A percentile compares a stretch with the other conserved stretches of the same genome.
Conservation (phyloP, 2,797 vertebrate species). For the Myotis daubentonii region DNA sequence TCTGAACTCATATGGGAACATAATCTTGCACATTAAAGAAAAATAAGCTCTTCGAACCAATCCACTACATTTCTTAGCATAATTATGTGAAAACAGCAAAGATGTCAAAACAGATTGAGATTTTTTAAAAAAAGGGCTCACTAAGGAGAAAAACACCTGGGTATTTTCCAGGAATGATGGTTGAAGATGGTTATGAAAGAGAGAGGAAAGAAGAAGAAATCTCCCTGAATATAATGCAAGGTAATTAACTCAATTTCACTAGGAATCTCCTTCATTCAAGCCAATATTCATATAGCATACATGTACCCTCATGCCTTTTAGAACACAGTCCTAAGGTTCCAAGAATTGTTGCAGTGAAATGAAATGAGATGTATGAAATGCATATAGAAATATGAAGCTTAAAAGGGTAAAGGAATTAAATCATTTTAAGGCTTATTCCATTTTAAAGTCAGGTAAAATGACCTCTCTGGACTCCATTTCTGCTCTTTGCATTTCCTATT, state of each 20-base stretch:
- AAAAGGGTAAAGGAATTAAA: conserved; percentile 62
- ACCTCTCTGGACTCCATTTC: conserved; percentile 11
- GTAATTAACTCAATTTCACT: not conserved
- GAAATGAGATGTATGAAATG: conserved; percentile 55
- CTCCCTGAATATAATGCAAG: not conserved
- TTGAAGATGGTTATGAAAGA: not conserved
- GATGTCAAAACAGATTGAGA: not conserved
- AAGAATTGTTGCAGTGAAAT: conserved; percentile 35
- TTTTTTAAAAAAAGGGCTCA: not conserved
- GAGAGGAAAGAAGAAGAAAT: not conserved
- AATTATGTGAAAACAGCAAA: not conserved
- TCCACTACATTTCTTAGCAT: not conserved
- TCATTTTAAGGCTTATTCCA: conserved; percentile 33
- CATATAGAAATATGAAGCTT: not conserved
- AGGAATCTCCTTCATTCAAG: not conserved
- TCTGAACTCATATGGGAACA: not conserved
- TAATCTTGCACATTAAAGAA: not conserved
- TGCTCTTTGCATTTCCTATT: conserved; percentile 32
- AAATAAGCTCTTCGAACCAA: not conserved
- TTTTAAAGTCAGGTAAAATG: conserved; percentile 37
- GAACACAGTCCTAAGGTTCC: not conserved
- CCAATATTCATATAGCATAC: not conserved
- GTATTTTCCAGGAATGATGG: not conserved
- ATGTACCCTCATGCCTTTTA: not conserved
- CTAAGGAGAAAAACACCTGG: not conserved